Conservation (phyloP, 2,888 invertebrate genomes). For the Tetropium fuscum region DNA sequence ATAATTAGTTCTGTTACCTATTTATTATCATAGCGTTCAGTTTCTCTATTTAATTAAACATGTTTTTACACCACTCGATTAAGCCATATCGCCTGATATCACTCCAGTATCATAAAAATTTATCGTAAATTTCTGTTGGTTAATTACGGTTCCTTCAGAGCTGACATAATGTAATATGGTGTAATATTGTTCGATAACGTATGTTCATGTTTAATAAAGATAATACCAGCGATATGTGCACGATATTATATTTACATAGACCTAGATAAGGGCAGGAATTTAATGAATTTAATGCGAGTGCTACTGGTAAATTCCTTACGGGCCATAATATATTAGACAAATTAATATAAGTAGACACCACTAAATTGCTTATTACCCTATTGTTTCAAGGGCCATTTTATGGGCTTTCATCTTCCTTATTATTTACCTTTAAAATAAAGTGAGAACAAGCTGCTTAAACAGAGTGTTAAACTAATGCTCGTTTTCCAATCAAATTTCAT, state of each 20-base stretch:
- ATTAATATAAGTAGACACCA: slow-evolving; percentile 5
- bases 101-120: not conserved
- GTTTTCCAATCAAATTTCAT: too few relatives aligned
- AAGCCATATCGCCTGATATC: not conserved
- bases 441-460: too few relatives aligned
- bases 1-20: too few relatives aligned
- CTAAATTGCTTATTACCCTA: too few relatives aligned
- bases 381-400: too few relatives aligned
- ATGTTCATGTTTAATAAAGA: slow-evolving; percentile 13
- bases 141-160: slow-evolving; percentile 4
- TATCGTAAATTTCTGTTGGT: not conserved
- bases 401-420: too few relatives aligned
- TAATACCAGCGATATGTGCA: slow-evolving; percentile 1
- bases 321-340: not conserved
- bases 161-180: not conserved
- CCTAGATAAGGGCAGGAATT: slow-evolving; percentile 13
- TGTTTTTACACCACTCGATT: too few relatives aligned
- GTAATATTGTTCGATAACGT: slow-evolving; percentile 2
- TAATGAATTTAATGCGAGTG: not conserved
- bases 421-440: too few relatives aligned
- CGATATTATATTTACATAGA: slow-evolving; percentile 1
- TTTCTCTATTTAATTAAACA: too few relatives aligned
- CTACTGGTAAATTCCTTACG: not conserved
- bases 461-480: too few relatives aligned
- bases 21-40: too few relatives aligned